phyloP scores from a whole-genome alignment of 2,797 vertebrate species.

The Leuciscus waleckii region DNA sequence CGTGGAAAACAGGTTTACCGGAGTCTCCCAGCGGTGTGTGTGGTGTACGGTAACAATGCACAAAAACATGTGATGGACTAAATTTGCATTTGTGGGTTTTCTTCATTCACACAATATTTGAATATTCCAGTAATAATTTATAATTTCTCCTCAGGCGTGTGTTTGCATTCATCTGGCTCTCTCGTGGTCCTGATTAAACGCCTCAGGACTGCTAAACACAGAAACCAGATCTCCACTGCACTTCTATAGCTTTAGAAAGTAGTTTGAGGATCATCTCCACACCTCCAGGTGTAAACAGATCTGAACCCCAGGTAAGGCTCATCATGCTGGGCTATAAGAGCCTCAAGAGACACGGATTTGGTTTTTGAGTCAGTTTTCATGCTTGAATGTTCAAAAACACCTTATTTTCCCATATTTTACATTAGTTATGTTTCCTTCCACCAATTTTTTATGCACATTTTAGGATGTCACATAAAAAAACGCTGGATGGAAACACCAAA shows the following conservation, averaged over 20 bases:
- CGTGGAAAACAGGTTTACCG: constrained; percentile 56
- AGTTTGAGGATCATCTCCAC: constrained; percentile 51
- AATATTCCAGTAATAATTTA: constrained; percentile 2
- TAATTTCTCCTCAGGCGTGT: not conserved
- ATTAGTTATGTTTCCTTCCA: too few relatives aligned
- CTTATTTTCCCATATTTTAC: not conserved
- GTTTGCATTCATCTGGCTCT: constrained; percentile 50
- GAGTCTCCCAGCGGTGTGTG: constrained; percentile 37
- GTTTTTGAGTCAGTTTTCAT: not conserved
- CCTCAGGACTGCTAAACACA: constrained; percentile 48
- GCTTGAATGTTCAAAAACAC: not conserved
- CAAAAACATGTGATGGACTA: not conserved
- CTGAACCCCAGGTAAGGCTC: constrained; percentile 51
- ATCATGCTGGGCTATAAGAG: constrained; percentile 35
- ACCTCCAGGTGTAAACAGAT: constrained; percentile 49
- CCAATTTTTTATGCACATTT: too few relatives aligned
- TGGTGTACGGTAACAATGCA: constrained; percentile 30
- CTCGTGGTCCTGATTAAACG: constrained; percentile 47
- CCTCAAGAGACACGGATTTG: constrained; percentile 34
- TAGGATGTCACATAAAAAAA: too few relatives aligned
- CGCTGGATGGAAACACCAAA: too few relatives aligned
- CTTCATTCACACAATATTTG: constrained; percentile 3
- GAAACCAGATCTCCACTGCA: constrained; percentile 51
- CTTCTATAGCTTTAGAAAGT: constrained; percentile 48
- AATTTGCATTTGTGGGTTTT: not conserved